Percentiles rank a stretch among this genome's conserved stretches.
Conservation (phyloP, 1,140 invertebrate species). For the Achroia grisella region DNA sequence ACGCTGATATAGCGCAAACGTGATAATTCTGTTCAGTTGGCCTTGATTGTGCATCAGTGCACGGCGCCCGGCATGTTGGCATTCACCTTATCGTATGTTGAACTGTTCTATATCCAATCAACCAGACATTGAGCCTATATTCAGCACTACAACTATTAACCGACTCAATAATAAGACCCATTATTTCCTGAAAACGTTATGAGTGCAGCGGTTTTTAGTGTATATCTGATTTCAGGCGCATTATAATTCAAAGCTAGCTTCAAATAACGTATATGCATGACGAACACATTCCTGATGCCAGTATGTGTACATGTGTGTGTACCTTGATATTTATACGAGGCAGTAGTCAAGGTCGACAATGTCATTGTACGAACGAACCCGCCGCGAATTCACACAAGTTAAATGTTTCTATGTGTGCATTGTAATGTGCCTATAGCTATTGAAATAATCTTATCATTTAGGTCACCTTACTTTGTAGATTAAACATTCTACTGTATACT, state of each 20-base stretch:
- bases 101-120: slow-evolving; percentile 53
- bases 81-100: slow-evolving; percentile 69
- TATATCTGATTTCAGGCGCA: slow-evolving; percentile 33
- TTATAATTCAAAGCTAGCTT: slow-evolving; percentile 38
- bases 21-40: slow-evolving; percentile 38
- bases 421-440: slow-evolving; percentile 46
- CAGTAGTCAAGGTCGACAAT: slow-evolving; percentile 69
- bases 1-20: slow-evolving; percentile 11
- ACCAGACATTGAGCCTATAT: slow-evolving; percentile 38
- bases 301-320: slow-evolving; percentile 28
- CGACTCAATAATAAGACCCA: slow-evolving; percentile 17
- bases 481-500: slow-evolving; percentile 25
- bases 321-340: slow-evolving; percentile 59
- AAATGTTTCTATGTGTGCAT: slow-evolving; percentile 26
- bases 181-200: slow-evolving; percentile 21
- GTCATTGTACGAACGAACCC: slow-evolving; percentile 64
- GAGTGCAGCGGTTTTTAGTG: slow-evolving; percentile 7
- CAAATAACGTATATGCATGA: slow-evolving; percentile 46
- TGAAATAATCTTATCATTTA: slow-evolving; percentile 72
- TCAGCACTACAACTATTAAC: slow-evolving; percentile 15
- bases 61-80: slow-evolving; percentile 41
- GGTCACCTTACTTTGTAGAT: slow-evolving; percentile 71
- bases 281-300: slow-evolving; percentile 51
- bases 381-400: slow-evolving; percentile 44
- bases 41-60: slow-evolving; percentile 54